Base-by-base conservation (phyloP, 2,888 invertebrate genomes). In the Lithophane ornitopus region DNA sequence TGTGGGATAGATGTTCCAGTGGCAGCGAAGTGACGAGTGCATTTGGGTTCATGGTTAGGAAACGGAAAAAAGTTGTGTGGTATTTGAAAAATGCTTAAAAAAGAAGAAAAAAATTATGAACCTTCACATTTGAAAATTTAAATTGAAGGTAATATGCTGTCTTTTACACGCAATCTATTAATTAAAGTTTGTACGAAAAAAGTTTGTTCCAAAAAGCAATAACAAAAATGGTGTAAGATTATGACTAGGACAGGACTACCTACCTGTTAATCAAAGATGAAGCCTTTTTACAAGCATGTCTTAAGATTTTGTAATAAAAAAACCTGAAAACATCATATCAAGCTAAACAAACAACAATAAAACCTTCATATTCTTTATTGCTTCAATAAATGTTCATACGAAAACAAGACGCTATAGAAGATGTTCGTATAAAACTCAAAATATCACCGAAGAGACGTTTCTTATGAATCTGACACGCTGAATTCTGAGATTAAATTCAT, bases 401-500 rank as follows among this genome's bases (percentile, higher is more conserved):
- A 90, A 92, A 93, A 91, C 88, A 90, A 90, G 85, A 85, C 81
- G 80, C 80, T 87, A 85, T 88, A 89, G 65, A 90, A 89, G 89
- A 90, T 80, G 90, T 89, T 89, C 88, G 87, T 89, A 90, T 90
- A 89, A 86, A 87, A 85, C 84, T 88, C 82, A 87, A 86, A 88
- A 88, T 88, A 87, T 88, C 76, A 83, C 88, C 89, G 87, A 92
- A 93, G 91, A 93, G 93, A 94, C 92, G 90, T 90, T 94, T 94
- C 93, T 95, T 94, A 94, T 93, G 93, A 94, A 93, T 92, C 93
- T 93, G 95, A 94, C 94, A 93, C 92, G 92, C 93, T 91, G 92
- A 93, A 94, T 94, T 91, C 94, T 91, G 92, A 95, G 96, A 96
- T 96, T 96, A 96, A 96, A 96, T 95, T 95, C 95, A 94, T 95